Base-by-base conservation (phyloP, 2,797 vertebrate genomes). In the Phrynocephalus forsythii region DNA sequence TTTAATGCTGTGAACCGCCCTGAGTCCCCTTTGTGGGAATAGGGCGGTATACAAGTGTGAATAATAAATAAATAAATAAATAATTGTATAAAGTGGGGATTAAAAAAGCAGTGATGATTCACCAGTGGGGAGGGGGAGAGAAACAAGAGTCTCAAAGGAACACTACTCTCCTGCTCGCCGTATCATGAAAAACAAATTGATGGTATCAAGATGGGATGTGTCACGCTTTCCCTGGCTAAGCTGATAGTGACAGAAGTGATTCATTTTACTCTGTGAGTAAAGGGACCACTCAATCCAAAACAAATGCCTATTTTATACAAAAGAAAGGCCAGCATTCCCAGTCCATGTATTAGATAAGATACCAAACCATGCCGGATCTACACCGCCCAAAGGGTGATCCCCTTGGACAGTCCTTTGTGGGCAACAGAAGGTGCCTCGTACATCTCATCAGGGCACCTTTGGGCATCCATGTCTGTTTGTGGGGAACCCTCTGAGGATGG, bases 51-150 rank as follows among this genome's bases (percentile, higher is more conserved):
- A n/a, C n/a, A n/a, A n/a, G n/a, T n/a, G n/a, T n/a, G n/a, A n/a
- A n/a, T n/a, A n/a, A n/a, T n/a, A n/a, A n/a, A n/a, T n/a, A n/a
- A n/a, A n/a, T n/a, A n/a, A n/a, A n/a, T n/a, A n/a, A n/a, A n/a
- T n/a, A n/a, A n/a, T 79, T 33, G 66, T 88, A 30, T 7, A 48
- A 69, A 63, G 67, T 44, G 30, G 80, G 44, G 78, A 88, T 76
- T 26, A 48, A 84, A 79, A 84, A 67, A 22, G 30, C 3, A 69
- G 24, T 38, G 44, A 38, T 33, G n/a, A 77, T 50, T 44, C 22
- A 63, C 60, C 1, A 63, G 3, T 16, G 15, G 18, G 60, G 38
- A 44, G 38, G 38, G 60, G 60, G 5, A 63, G 20, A 63, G 60
- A 63, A 63, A 76, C 73, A 87, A 44, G 16, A 81, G n/a, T 30